Evolutionary conservation across 2,797 vertebrate genomes (phyloP).

Genomic region (Pitangus sulphuratus): DNA sequence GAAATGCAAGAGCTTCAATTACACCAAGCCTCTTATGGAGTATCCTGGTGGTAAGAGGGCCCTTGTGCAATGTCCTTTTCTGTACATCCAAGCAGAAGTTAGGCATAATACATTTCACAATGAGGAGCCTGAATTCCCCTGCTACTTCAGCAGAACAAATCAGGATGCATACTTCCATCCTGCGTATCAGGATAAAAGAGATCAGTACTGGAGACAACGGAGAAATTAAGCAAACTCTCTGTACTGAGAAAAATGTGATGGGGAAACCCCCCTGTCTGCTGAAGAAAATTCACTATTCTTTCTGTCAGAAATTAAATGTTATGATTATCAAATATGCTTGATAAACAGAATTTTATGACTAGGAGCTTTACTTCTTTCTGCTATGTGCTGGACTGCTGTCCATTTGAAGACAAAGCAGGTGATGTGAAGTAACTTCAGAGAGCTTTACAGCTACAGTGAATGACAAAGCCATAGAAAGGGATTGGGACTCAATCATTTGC

Average conservation of each 20-base stretch:
- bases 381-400: neutral
- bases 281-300: neutral
- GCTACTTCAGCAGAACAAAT: constrained; percentile 20
- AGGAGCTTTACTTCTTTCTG: neutral
- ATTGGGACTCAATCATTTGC: neutral
- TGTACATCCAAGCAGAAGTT: neutral
- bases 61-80: neutral
- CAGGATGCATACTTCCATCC: neutral
- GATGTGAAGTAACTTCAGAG: neutral
- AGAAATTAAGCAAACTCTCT: neutral
- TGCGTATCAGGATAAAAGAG: neutral
- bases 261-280: neutral
- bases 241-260: neutral
- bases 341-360: neutral
- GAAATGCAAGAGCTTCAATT: neutral
- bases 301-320: neutral
- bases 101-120: neutral
- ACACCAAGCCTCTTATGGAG: neutral
- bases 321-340: neutral
- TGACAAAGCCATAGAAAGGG: neutral
- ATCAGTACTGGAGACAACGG: neutral
- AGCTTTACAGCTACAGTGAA: neutral
- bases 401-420: neutral
- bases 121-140: neutral
- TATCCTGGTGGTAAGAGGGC: neutral